phyloP scores from a whole-genome alignment of 2,113 vertebrate species.

The Pelmatolapia mariae region DNA sequence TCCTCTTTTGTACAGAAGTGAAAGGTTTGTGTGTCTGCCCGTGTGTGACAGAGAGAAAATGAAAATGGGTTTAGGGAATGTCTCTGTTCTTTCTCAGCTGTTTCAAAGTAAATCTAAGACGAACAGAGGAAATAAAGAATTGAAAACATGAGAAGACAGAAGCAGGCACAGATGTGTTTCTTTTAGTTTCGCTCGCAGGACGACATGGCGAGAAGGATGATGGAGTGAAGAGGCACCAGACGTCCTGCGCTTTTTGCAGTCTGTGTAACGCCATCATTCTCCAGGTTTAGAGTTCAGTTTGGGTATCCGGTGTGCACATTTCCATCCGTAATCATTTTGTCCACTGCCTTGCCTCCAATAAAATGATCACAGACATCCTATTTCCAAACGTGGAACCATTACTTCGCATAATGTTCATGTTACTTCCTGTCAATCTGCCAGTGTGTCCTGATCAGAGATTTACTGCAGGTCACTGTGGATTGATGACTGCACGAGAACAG shows the following conservation, averaged over 20 bases:
- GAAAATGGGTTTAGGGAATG: background rate
- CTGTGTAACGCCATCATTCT: background rate
- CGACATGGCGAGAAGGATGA: background rate
- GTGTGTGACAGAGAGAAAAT: background rate
- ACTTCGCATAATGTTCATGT: background rate
- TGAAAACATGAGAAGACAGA: background rate
- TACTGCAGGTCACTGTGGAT: background rate
- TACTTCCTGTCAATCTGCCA: background rate
- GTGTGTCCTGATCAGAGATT: constrained; percentile 7
- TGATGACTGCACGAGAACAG: background rate
- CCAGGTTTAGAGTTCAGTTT: background rate
- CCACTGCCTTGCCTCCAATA: constrained; percentile 9
- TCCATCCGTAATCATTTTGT: constrained; percentile 10
- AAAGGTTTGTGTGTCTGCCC: background rate
- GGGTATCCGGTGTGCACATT: background rate
- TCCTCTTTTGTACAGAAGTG: background rate
- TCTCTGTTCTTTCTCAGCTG: constrained; percentile 32
- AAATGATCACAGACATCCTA: constrained; percentile 10
- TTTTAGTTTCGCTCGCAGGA: background rate
- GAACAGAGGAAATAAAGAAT: background rate
- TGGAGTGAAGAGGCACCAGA: background rate
- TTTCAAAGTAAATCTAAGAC: constrained; percentile 14
- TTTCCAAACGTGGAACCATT: constrained; percentile 17
- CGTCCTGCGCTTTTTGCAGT: background rate
- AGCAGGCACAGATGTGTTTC: background rate